Base-by-base conservation (phyloP, 2,113 vertebrate species). In the Elachura formosa region DNA sequence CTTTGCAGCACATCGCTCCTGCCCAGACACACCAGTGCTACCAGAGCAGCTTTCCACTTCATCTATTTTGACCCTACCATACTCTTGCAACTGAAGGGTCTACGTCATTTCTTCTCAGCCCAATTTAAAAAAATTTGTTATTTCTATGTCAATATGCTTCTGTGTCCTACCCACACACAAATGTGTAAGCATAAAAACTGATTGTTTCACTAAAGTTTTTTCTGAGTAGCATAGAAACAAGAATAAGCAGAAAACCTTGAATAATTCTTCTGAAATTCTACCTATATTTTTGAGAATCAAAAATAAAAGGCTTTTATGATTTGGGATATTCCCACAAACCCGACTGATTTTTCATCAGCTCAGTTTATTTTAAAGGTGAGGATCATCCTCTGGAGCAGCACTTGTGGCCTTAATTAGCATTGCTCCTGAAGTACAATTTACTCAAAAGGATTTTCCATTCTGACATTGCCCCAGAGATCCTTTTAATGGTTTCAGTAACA, bases 401-500 rank as follows among this genome's bases (percentile, higher is more conserved):
- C 46, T 66, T 93, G 40, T 84, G 49, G 67, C 74, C 12, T 43
- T 89, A 73, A 82, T 82, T 48, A 88, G n/a, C 66, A 82, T 94
- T 96, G 92, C 81, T 89, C 90, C 59, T 46, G 62, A 91, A 36
- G 72, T 31, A 78, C 48, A 31, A 54, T 38, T 97, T 95, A 94
- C 81, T 93, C 86, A 95, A 86, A 87, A 89, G 56, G 94, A 94
- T 96, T 91, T 94, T 90, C 88, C 29, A 69, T 79, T 64, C 74
- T 92, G 68, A 79, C 96, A 90, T 58, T 91, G 88, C 88, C 94
- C 92, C 93, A 66, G 96, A 96, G 94, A 96, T 90, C 94, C 72
- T 87, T 77, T 75, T 96, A 72, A 75, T 48, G 33, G 59, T 96
- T 96, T 97, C 94, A 92, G 80, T 91, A 96, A 95, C 87, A 93